Percentiles rank a stretch among this genome's conserved stretches.
These are phyloP conservation scores for Phymastichus coffea DNA, from an alignment of 1,140 invertebrate genomes.

Conservation along the genomic window DNA sequence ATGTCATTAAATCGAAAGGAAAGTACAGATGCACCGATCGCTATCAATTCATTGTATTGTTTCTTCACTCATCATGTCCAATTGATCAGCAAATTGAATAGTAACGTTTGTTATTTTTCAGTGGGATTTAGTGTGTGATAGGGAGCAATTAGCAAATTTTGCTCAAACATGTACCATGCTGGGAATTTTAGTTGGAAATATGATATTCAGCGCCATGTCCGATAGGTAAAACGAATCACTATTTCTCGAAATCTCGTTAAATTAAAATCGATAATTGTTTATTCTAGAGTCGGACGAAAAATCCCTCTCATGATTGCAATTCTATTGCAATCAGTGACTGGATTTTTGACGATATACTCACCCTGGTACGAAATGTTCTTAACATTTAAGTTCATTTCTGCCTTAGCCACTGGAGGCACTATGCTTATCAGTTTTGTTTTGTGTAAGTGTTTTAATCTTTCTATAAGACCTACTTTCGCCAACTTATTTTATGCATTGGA, in stretches of 20 bases:
- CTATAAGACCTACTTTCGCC: not conserved
- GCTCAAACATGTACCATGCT: slow-evolving; percentile 76
- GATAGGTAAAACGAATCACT: slow-evolving; percentile 66
- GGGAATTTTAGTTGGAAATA: slow-evolving; percentile 71
- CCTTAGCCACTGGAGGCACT: slow-evolving; percentile 66
- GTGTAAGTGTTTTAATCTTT: slow-evolving; percentile 40
- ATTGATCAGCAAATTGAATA: no score
- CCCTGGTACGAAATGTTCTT: slow-evolving; percentile 71
- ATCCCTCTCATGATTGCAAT: slow-evolving; percentile 66
- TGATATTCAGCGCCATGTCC: slow-evolving; percentile 71
- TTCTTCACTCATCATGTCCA: no score
- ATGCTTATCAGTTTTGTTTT: slow-evolving; percentile 70
- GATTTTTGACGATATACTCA: slow-evolving; percentile 65
- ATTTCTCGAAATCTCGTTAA: no score
- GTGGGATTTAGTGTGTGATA: slow-evolving; percentile 73
- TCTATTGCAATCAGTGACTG: slow-evolving; percentile 64
- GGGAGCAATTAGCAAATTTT: slow-evolving; percentile 65
- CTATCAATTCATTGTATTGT: no score
- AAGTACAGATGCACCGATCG: no score
- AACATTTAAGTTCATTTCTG: slow-evolving; percentile 68
- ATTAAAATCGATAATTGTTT: not conserved
- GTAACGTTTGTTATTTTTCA: slow-evolving; percentile 51
- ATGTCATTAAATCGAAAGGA: no score
- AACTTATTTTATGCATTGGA: not conserved
- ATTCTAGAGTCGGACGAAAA: slow-evolving; percentile 67